Conservation (phyloP, 2,888 invertebrate genomes). For the Stenurella melanura region DNA sequence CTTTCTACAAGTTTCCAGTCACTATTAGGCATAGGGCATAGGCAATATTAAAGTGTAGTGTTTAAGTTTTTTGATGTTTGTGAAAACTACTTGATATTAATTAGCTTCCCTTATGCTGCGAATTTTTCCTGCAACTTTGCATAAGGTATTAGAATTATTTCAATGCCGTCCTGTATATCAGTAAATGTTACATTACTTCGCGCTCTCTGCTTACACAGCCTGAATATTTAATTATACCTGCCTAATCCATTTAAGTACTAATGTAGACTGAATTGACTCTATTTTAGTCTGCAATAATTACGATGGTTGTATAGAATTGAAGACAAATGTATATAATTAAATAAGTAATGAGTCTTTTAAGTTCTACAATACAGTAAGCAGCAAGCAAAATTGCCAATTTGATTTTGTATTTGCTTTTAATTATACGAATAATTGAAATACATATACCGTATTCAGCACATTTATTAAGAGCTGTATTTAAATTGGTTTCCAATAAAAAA, state of each 20-base stretch:
- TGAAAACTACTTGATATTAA: too few species aligned
- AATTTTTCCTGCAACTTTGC: too few species aligned
- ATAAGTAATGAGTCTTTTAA: constrained; percentile 3
- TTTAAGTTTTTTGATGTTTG: too few species aligned
- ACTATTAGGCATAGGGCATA: too few species aligned
- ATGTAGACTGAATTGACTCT: constrained; percentile 7
- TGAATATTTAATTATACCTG: constrained; percentile 11
- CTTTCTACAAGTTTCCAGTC: too few species aligned
- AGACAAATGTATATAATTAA: constrained; percentile 20
- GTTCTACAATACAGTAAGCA: not conserved
- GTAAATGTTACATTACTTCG: not conserved
- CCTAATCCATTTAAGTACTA: constrained; percentile 12
- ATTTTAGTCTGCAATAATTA: constrained; percentile 19
- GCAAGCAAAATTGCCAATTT: constrained; percentile 9
- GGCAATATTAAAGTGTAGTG: too few species aligned
- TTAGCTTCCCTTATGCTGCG: too few species aligned
- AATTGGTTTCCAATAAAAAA: too few species aligned
- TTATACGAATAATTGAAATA: too few species aligned
- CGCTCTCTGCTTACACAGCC: not conserved
- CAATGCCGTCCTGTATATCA: not conserved
- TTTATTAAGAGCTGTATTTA: too few species aligned
- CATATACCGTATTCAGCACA: too few species aligned
- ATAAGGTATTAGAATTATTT: not conserved
- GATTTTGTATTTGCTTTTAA: not conserved
- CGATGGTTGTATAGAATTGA: constrained; percentile 1